A percentile compares a stretch with the other conserved stretches of the same genome.
phyloP scores from a whole-genome alignment of 2,113 vertebrate genomes.

The Bubo blakistoni region DNA sequence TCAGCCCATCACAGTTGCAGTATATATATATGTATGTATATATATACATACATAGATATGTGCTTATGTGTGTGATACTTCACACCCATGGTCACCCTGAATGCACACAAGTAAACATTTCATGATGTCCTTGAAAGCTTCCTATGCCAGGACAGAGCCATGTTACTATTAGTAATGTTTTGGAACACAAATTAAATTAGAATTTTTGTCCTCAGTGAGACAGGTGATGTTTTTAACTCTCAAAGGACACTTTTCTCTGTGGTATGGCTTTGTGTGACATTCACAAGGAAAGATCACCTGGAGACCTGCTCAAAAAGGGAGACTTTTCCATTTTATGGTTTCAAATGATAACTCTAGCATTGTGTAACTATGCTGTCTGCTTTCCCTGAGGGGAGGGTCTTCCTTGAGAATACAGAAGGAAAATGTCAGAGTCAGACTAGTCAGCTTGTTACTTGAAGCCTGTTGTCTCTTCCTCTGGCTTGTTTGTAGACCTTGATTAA shows the following conservation, averaged over 20 bases:
- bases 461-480: slow-evolving; percentile 14
- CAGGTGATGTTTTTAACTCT: neutral
- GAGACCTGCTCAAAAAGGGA: neutral
- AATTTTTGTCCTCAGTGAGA: neutral
- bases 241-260: neutral
- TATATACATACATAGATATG: neutral
- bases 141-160: neutral
- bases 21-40: neutral
- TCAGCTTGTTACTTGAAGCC: neutral
- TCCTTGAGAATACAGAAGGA: neutral
- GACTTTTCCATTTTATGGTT: neutral
- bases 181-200: neutral
- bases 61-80: neutral
- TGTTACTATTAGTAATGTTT: neutral
- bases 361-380: neutral
- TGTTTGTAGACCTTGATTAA: slow-evolving; percentile 47
- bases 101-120: neutral
- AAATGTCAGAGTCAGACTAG: slow-evolving; percentile 1
- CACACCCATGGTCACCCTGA: neutral
- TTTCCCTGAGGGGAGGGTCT: neutral
- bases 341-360: neutral
- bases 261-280: neutral
- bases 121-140: neutral
- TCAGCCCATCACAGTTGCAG: slow-evolving; percentile 8
- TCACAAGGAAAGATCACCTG: neutral